Base-by-base conservation (phyloP, 1,140 invertebrate species). In the Monochamus saltuarius region DNA sequence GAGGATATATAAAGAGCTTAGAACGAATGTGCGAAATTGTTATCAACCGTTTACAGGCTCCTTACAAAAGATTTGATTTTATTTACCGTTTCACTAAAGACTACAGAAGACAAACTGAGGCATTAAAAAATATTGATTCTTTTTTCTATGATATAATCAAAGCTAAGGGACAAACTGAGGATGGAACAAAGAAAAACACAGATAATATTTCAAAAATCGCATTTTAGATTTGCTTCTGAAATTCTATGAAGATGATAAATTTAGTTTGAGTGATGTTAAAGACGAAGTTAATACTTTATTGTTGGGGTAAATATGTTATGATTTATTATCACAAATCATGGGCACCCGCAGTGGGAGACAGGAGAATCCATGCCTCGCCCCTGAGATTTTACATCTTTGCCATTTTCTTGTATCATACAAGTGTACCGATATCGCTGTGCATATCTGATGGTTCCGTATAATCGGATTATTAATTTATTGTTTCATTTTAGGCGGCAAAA, bases 211-310 rank as follows among this genome's bases (percentile, higher is more conserved):
- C n/a, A 13, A 39, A 13, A 19, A 54, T 35, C 6, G 52, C 55
- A 22, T 42, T 62, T 35, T 62, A 9, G 54, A 62, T 51, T 57
- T 57, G 17, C 19, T 62, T 22, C 50, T 62, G 54, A 46, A 57
- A 14, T 8, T 62, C 14, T 17, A 47, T 10, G 57, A 56, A 36
- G 55, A 62, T 51, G 60, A 47, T 45, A 56, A 57, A 47, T 22
- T 62, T 35, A 57, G 8, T 17, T 36, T 16, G 6, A 37, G 14
- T 36, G 60, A 62, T 22, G 49, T 62, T 29, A 56, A 55, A 22
- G 60, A 56, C 14, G 54, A 62, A 39, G 39, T 62, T 19, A 62
- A 62, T 34, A 62, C 54, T 13, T 62, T 62, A 13, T 45, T 39
- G 10, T 57, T 62, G 52, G 60, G 7, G 60, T 57, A 51, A 57